phyloP scores from a whole-genome alignment of 2,113 vertebrate genomes.

The Odontesthes bonariensis region DNA sequence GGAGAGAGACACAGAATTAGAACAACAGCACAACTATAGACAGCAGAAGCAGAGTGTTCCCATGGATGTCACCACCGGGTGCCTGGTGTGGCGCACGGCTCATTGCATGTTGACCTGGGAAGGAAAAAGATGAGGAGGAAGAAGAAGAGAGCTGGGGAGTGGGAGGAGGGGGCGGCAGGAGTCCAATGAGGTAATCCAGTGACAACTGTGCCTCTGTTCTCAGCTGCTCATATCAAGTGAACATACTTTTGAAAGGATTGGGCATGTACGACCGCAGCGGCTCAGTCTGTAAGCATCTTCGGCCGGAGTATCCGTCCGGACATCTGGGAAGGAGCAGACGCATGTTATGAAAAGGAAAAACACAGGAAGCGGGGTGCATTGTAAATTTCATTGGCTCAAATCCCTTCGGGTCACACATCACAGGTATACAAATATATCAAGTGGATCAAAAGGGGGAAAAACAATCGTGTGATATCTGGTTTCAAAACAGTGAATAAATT shows the following conservation, averaged over 20 bases:
- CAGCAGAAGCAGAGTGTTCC: conserved; percentile 81
- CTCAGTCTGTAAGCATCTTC: conserved; percentile 96
- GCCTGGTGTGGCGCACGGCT: conserved; percentile 65
- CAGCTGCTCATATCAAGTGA: conserved; percentile 79
- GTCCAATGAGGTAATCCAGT: conserved; percentile 77
- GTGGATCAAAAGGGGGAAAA: neutral
- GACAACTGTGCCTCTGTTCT: conserved; percentile 79
- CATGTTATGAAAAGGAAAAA: conserved; percentile 75
- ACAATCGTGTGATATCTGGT: too few species aligned
- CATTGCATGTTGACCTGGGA: conserved; percentile 76
- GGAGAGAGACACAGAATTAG: conserved; percentile 85
- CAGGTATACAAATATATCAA: neutral
- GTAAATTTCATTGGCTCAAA: conserved; percentile 29
- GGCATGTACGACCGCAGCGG: conserved; percentile 96
- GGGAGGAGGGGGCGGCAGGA: conserved; percentile 41
- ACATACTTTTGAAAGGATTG: conserved; percentile 99
- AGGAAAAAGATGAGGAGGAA: conserved; percentile 65
- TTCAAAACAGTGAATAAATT: neutral
- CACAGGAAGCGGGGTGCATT: conserved; percentile 45
- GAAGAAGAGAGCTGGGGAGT: conserved; percentile 41
- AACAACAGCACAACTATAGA: conserved; percentile 80
- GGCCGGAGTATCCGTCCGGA: conserved; percentile 96
- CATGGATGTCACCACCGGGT: conserved; percentile 75
- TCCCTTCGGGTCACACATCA: conserved; percentile 21
- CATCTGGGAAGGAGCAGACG: conserved; percentile 98